Evolutionary conservation across 2,113 vertebrate genomes (phyloP).

Genomic region (Clarias magur): DNA sequence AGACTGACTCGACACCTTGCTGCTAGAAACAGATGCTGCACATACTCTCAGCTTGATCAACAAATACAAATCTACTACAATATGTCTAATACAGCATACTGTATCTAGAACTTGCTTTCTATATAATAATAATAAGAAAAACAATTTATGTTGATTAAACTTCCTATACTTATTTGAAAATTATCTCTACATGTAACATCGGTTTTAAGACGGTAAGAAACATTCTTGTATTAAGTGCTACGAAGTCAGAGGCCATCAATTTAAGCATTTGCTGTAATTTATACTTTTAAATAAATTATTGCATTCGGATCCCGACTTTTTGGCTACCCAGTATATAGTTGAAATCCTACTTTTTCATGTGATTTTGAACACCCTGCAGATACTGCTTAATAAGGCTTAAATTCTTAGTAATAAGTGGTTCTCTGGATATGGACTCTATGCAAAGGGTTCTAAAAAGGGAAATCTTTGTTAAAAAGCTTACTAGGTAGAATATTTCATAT

Average conservation of each 20-base stretch:
- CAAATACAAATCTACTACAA: background rate
- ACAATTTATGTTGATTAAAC: background rate
- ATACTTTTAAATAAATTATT: too few species aligned
- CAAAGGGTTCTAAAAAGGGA: background rate
- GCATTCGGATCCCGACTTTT: too few species aligned
- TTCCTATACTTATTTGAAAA: background rate
- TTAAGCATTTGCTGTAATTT: too few species aligned
- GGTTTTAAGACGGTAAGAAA: too few species aligned
- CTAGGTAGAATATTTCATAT: background rate
- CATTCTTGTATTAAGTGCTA: too few species aligned
- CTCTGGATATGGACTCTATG: background rate
- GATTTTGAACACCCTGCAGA: background rate
- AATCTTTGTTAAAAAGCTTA: background rate
- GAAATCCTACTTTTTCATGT: background rate
- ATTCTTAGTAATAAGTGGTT: background rate
- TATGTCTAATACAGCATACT: background rate
- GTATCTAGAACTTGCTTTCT: background rate
- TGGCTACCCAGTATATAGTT: background rate
- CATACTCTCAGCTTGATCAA: background rate
- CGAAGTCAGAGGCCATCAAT: too few species aligned
- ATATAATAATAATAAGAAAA: background rate
- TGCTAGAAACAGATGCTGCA: constrained; percentile 20
- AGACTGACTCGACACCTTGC: constrained; percentile 42
- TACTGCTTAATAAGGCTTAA: background rate
- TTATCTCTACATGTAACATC: too few species aligned